Evolutionary conservation across 2,113 vertebrate genomes (phyloP), one percentile per base, ranked within the genome.

Genomic region (Engystomops pustulosus): DNA sequence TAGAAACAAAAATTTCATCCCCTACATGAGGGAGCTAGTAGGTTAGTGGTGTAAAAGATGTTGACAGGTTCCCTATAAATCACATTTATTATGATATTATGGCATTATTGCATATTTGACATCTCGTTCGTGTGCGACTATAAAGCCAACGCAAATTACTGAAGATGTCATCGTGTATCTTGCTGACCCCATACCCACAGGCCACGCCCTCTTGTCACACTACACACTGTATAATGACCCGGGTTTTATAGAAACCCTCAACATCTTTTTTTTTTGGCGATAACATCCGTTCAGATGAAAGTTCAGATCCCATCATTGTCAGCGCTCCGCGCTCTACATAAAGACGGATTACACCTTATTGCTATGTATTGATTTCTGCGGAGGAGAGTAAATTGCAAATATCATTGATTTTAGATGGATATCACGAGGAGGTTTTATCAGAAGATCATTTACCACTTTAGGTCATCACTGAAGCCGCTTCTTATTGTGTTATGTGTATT

Each of bases 401-500:
- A 38, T 41, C 67, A 69, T 69, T 69, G 67, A 69, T 69, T 69
- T 38, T 23, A 69, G 67, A 69, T 69, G 67, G 2, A 69, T 20
- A 23, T 69, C 32, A 41, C 15, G 30, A 10, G 30, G 30, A 41
- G 34, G 30, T n/a, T 68, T 68, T 36, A 38, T 69, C 67, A 69
- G 67, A 14, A n/a, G 32, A 69, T 41, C 67, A 69, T 34, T 69
- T 69, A 69, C 41, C 67, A 69, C 67, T 2, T 69, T 20, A 34
- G 38, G 20, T 36, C 34, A 38, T n/a, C 18, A 41, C n/a, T 69
- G 11, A 23, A 69, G 18, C 34, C n/a, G 20, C 8, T n/a, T 36
- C 17, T 38, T 38, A 69, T 69, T 69, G 34, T 69, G 67, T 12
- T 68, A 68, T 68, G n/a, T n/a, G n/a, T n/a, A n/a, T n/a, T n/a